Percentiles rank a stretch among this genome's conserved stretches.
Conservation (phyloP, 2,113 vertebrate species). For the Dromiciops gliroides region DNA sequence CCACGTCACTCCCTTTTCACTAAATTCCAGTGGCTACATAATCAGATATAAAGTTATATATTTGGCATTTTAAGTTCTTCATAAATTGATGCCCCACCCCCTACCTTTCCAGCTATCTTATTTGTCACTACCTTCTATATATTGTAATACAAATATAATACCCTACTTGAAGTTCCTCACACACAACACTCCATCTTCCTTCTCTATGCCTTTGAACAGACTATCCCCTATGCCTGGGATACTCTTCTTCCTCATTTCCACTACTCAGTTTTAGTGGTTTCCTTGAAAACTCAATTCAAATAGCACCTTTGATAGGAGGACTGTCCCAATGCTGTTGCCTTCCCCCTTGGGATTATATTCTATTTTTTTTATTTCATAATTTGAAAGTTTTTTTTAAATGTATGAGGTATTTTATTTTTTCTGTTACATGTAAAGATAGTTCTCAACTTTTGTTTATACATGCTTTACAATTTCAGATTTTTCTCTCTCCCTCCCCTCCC, state of each 20-base stretch:
- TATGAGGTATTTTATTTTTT: too few species aligned
- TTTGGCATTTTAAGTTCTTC: not conserved
- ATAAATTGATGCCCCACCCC: not conserved
- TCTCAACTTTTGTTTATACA: too few species aligned
- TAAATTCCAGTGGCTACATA: not conserved
- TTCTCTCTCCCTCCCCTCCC: too few species aligned
- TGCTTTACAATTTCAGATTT: too few species aligned
- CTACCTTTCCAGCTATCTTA: not conserved
- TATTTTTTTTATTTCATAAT: too few species aligned
- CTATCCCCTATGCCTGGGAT: not conserved
- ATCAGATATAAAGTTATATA: not conserved
- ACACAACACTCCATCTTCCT: not conserved
- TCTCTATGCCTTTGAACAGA: not conserved
- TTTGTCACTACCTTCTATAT: not conserved
- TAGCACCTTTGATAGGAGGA: not conserved
- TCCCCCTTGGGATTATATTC: not conserved
- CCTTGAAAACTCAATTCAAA: too few species aligned
- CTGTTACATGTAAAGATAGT: too few species aligned
- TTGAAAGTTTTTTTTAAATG: too few species aligned
- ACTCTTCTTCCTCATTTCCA: not conserved
- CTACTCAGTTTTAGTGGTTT: too few species aligned
- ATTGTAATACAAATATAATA: not conserved
- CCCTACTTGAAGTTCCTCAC: not conserved
- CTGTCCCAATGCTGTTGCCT: not conserved
- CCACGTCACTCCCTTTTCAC: not conserved